These are phyloP conservation scores for Endomychus coccineus DNA, from an alignment of 2,888 invertebrate genomes.

Conservation along the genomic window DNA sequence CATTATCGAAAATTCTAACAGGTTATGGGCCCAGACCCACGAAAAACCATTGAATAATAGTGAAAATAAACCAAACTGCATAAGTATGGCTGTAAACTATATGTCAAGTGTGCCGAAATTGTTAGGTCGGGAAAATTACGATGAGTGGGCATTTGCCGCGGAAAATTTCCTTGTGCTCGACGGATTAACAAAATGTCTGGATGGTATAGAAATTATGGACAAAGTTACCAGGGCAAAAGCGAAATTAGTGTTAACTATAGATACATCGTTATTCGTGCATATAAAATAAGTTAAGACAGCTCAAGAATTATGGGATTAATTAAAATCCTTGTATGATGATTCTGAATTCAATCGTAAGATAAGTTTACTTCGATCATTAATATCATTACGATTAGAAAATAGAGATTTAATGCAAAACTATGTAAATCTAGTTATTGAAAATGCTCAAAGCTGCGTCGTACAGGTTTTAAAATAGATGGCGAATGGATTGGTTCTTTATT, in stretches of 20 bases:
- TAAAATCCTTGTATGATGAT: slow-evolving; percentile 26
- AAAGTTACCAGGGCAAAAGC: slow-evolving; percentile 24
- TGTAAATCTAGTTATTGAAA: slow-evolving; percentile 29
- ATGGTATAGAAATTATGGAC: slow-evolving; percentile 12
- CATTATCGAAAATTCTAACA: too few relatives aligned
- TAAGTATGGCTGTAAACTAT: too few relatives aligned
- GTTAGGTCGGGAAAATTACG: too few relatives aligned
- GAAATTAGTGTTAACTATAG: slow-evolving; percentile 26
- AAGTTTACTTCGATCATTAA: slow-evolving; percentile 24
- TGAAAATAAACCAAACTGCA: too few relatives aligned
- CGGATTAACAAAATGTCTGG: slow-evolving; percentile 11
- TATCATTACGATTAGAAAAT: slow-evolving; percentile 25
- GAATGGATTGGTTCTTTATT: slow-evolving; percentile 29
- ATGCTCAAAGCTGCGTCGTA: slow-evolving; percentile 24
- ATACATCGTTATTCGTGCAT: slow-evolving; percentile 23
- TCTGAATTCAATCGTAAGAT: slow-evolving; percentile 27
- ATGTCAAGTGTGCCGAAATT: too few relatives aligned
- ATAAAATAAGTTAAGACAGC: slow-evolving; percentile 22
- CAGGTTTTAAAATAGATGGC: slow-evolving; percentile 28
- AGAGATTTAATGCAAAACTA: slow-evolving; percentile 26
- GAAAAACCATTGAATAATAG: too few relatives aligned
- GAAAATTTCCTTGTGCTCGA: too few relatives aligned
- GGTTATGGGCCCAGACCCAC: too few relatives aligned
- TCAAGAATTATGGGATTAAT: slow-evolving; percentile 24
- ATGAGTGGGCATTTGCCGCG: too few relatives aligned